Evolutionary conservation across 2,797 vertebrate genomes (phyloP).

Genomic region (Synaphobranchus kaupii): DNA sequence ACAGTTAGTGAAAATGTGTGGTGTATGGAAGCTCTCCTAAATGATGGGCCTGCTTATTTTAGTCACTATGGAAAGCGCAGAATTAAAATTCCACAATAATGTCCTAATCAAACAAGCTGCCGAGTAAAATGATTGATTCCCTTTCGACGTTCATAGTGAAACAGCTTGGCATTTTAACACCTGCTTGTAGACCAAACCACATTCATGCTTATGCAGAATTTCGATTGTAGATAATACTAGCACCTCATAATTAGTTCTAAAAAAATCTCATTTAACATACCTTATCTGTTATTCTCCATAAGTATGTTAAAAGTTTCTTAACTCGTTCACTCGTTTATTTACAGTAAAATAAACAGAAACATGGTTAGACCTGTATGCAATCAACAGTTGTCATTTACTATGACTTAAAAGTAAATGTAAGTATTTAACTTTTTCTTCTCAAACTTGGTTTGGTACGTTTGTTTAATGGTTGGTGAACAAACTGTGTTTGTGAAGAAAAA

Average conservation of each 20-base stretch:
- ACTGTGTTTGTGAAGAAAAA: background rate
- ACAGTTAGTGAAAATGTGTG: constrained; percentile 22
- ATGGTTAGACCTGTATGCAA: background rate
- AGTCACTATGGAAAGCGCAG: background rate
- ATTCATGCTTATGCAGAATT: background rate
- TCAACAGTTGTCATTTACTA: background rate
- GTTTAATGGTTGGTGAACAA: too few relatives aligned
- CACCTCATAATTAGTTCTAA: background rate
- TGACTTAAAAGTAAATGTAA: background rate
- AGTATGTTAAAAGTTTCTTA: background rate
- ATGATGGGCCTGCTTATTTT: constrained; percentile 33
- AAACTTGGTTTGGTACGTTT: too few relatives aligned
- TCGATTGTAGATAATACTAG: background rate
- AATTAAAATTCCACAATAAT: background rate
- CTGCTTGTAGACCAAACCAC: background rate
- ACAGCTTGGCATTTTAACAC: background rate
- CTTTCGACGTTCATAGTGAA: background rate
- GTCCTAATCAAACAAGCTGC: background rate
- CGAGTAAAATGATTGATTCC: background rate
- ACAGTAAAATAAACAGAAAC: background rate
- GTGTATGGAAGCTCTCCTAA: constrained; percentile 48
- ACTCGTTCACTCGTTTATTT: background rate
- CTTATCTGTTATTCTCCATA: constrained; percentile 8
- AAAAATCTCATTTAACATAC: constrained; percentile 15
- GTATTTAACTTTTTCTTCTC: too few relatives aligned